These are phyloP conservation scores for Anastrepha ludens DNA, from an alignment of 1,140 invertebrate species.

Conservation along the genomic window DNA sequence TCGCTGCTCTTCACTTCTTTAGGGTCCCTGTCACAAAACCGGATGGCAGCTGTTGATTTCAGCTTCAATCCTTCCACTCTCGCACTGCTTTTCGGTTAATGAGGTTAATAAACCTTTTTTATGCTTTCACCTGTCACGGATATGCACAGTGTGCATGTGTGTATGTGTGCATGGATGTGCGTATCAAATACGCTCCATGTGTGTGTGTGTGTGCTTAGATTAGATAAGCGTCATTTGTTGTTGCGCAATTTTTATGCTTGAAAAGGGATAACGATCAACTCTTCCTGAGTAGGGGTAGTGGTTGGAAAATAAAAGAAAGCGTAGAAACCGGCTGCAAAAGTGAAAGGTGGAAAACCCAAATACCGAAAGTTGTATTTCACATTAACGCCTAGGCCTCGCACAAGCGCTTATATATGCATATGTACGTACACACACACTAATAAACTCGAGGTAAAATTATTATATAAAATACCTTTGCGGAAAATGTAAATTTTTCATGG, in stretches of 20 bases:
- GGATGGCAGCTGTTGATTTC: background rate
- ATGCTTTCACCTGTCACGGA: background rate
- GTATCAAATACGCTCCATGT: background rate
- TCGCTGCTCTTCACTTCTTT: background rate
- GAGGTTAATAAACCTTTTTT: constrained; percentile 5
- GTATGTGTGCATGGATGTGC: background rate
- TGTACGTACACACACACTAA: background rate
- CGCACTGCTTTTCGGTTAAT: background rate
- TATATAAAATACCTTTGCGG: background rate
- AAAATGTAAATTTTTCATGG: background rate
- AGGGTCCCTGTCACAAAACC: background rate
- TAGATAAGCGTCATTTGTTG: background rate
- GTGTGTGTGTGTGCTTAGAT: background rate
- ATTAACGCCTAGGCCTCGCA: background rate
- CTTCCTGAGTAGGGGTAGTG: background rate
- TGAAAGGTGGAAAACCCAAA: background rate
- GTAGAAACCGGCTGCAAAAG: background rate
- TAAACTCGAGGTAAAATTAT: background rate
- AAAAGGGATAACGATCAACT: background rate
- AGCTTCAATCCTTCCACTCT: background rate
- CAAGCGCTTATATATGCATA: too few species aligned
- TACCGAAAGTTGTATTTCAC: constrained; percentile 1
- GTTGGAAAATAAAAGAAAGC: background rate
- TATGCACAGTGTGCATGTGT: background rate
- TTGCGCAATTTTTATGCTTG: constrained; percentile 19